Base-by-base conservation (phyloP, 2,888 invertebrate species). In the Pterobdella sp. region DNA sequence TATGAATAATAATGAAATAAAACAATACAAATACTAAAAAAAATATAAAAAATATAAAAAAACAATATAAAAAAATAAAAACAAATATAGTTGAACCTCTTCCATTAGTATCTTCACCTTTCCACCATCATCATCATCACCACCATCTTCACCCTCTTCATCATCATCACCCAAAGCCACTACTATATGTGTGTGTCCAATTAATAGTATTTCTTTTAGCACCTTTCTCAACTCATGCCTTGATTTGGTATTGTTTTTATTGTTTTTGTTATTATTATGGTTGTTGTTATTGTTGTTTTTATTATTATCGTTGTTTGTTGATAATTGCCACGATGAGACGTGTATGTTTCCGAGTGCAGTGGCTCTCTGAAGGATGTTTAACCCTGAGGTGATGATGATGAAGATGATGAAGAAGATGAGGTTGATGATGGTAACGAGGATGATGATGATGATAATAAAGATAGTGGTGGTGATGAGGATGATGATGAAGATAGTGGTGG, bases 331-430 rank as follows among this genome's bases (percentile, higher is more conserved):
- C 10, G 42, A 42, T 14, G 42, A 14, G 10, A 42, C 18, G 18
- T 42, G 18, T 42, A 18, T 42, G 42, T 42, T 26, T 7, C 10
- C 7, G 63, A 63, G 7, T 7, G 63, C 7, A 10, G 63, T 26
- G 10, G n/a, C 7, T 63, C 10, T 7, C n/a, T 63, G 63, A 14
- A 63, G 31, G 31, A 26, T n/a, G 31, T 63, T n/a, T n/a, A 26
- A 31, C 10, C 31, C 26, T 63, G 63, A 14, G 63, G 7, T 7
- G 66, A 7, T 32, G 66, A 29, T 18, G n/a, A 29, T 72, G 72
- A 72, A 36, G 72, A 65, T 72, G 72, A 72, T 72, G 65, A 65
- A 37, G 72, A 72, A 64, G 72, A 34, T 64, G 72, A 65, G 32
- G 64, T 37, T 64, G 72, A 71, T 63, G 71, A 63, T 63, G 71